A percentile compares a stretch with the other conserved stretches of the same genome.
phyloP scores from a whole-genome alignment of 92 coral and sea anemone genomes.

The Pocillopora grandis region DNA sequence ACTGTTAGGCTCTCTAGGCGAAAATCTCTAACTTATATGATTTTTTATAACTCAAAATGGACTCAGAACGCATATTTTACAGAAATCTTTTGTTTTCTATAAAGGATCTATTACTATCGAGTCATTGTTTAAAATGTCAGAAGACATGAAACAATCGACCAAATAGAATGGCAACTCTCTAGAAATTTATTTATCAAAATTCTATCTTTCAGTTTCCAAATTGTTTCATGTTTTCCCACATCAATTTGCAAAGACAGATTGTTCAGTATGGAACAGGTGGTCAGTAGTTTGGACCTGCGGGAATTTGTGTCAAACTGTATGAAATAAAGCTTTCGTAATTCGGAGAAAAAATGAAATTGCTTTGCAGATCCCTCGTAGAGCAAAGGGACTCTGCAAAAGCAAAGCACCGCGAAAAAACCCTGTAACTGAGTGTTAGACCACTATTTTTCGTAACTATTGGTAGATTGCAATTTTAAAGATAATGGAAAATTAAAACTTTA shows the following conservation, averaged over 20 bases:
- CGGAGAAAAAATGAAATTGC: too few species aligned
- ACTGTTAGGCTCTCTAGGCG: too few species aligned
- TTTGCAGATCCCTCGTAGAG: too few species aligned
- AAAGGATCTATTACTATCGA: too few species aligned
- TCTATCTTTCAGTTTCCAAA: not conserved
- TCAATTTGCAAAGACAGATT: not conserved
- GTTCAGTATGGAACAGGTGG: not conserved
- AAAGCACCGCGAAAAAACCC: too few species aligned
- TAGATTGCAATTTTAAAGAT: not conserved
- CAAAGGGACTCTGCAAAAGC: too few species aligned
- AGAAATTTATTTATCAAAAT: not conserved
- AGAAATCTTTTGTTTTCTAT: too few species aligned
- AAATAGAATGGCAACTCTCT: not conserved
- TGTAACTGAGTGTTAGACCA: not conserved
- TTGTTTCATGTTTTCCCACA: not conserved
- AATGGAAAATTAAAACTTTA: not conserved
- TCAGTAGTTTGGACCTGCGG: not conserved
- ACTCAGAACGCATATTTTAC: too few species aligned
- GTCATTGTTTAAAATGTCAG: not conserved
- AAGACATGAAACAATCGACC: not conserved
- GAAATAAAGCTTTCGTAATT: too few species aligned
- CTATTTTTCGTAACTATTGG: not conserved
- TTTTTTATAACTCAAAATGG: too few species aligned
- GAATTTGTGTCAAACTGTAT: too few species aligned
- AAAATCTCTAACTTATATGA: too few species aligned